Base-by-base conservation (phyloP, 2,888 invertebrate genomes). In the Andrena hattorfiana region DNA sequence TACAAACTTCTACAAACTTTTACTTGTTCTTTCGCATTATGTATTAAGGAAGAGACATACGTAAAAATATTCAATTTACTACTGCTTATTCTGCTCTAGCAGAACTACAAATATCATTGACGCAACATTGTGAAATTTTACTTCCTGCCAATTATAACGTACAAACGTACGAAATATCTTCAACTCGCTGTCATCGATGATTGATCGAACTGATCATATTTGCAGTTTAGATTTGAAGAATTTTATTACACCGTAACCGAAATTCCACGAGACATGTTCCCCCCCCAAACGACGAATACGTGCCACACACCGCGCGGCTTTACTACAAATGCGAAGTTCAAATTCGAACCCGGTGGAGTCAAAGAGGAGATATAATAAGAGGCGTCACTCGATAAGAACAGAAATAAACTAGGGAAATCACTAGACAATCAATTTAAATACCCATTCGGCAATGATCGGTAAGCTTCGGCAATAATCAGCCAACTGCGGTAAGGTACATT, bases 271-370 rank as follows among this genome's bases (percentile, higher is more conserved):
- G 5, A 10, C 6, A 23, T 13, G 13, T 13, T 2, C 6, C 6
- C 26, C 10, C 7, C 51, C 13, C n/a, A n/a, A n/a, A n/a, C 54
- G 8, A 49, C 30, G 48, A 23, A 56, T 30, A 28, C 8, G 23
- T 1, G 0, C 35, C 5, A n/a, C 20, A 26, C 23, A 28, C 2
- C 26, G 20, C n/a, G 2, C 35, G 13, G 20, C 20, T 48, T 23
- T n/a, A 26, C 4, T 20, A 0, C n/a, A 62, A 23, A 56, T 68
- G 7, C 16, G 16, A 69, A 60, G 51, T 75, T 68, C 62, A 54
- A 77, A 71, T 71, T 66, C n/a, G 26, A 26, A 2, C 26, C 1
- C 26, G 26, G 26, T 26, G 26, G 26, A 26, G 26, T 26, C n/a
- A n/a, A n/a, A n/a, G n/a, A n/a, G n/a, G n/a, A n/a, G n/a, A n/a